Evolutionary conservation across 2,888 invertebrate species (phyloP).

Genomic region (Metopia argyrocephala): DNA sequence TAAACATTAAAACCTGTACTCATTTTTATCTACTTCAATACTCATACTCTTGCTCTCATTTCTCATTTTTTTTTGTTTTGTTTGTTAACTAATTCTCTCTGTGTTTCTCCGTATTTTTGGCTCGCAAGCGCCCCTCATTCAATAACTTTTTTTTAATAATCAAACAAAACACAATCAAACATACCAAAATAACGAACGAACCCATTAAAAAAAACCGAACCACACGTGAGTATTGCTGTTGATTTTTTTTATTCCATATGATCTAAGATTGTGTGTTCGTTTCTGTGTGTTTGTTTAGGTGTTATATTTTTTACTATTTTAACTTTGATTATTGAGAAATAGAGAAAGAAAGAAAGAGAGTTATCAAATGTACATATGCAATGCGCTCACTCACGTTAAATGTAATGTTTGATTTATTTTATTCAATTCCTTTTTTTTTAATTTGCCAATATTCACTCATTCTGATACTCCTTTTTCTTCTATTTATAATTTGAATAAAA

Average conservation of each 20-base stretch:
- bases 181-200: conserved; percentile 6
- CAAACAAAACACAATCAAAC: background rate
- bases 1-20: conserved; percentile 41
- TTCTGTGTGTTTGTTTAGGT: background rate
- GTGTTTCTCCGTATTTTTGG: conserved; percentile 35
- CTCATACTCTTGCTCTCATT: conserved; percentile 39
- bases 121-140: conserved; percentile 40
- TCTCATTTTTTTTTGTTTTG: conserved; percentile 32
- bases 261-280: conserved; percentile 19
- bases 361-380: conserved; percentile 4
- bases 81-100: conserved; percentile 1
- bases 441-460: conserved; percentile 39
- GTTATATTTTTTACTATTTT: background rate
- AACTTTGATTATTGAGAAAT: conserved; percentile 29
- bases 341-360: conserved; percentile 37
- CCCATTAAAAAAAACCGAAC: conserved; percentile 17
- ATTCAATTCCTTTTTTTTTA: conserved; percentile 45
- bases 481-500: background rate
- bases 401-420: conserved; percentile 64
- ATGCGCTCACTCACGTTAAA: conserved; percentile 59
- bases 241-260: conserved; percentile 25
- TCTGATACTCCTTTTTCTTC: conserved; percentile 24
- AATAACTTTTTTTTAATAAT: conserved; percentile 14
- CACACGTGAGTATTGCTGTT: conserved; percentile 61
- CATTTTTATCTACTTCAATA: conserved; percentile 56